Conservation (phyloP, 2,113 vertebrate genomes). For the Pterocles gutturalis region DNA sequence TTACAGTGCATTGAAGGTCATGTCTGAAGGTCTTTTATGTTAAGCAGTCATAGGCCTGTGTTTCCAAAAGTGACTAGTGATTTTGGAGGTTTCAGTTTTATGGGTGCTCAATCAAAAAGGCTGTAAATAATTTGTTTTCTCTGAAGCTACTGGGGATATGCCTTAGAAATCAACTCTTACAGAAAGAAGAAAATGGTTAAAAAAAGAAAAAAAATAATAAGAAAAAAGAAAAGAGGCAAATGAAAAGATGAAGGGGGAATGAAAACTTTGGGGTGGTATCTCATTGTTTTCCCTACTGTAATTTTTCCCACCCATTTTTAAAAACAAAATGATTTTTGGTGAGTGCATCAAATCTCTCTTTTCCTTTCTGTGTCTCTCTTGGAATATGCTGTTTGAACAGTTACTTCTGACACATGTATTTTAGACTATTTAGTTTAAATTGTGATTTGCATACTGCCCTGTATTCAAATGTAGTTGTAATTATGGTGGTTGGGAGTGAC, state of each 20-base stretch:
- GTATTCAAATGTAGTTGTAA: constrained; percentile 4
- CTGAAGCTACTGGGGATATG: not conserved
- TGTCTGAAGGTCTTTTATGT: not conserved
- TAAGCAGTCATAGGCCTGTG: not conserved
- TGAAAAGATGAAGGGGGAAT: not conserved
- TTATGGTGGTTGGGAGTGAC: not conserved
- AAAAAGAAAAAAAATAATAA: not conserved
- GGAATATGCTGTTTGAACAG: not conserved
- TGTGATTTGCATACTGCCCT: not conserved
- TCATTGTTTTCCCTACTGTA: not conserved
- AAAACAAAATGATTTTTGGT: not conserved
- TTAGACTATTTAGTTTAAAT: constrained; percentile 23
- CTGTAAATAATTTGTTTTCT: not conserved
- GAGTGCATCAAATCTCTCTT: not conserved
- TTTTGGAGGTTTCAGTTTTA: not conserved
- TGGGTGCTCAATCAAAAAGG: not conserved
- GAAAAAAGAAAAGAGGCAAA: not conserved
- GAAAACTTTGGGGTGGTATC: not conserved
- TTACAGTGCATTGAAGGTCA: constrained; percentile 8
- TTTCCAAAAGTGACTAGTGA: not conserved
- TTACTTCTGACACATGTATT: not conserved
- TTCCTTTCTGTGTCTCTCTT: not conserved
- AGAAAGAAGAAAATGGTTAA: not conserved
- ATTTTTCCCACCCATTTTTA: not conserved
- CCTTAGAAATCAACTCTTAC: not conserved